Evolutionary conservation across 1,140 invertebrate genomes (phyloP).

Genomic region (Ephestia elutella): DNA sequence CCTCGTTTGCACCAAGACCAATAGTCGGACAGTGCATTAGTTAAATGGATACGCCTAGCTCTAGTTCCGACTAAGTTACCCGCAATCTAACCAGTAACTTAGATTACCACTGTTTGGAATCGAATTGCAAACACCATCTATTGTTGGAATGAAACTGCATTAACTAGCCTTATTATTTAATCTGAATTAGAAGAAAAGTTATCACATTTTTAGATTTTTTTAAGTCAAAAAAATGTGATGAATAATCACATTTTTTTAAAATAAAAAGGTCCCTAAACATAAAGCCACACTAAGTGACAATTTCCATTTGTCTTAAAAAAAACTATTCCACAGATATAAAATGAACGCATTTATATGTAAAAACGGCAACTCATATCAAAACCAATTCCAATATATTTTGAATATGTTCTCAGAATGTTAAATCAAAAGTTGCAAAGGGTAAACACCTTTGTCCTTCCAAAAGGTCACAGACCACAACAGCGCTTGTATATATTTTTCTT

Average conservation of each 20-base stretch:
- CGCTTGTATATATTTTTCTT: slow-evolving; percentile 2
- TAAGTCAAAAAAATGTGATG: no score
- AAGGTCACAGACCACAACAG: neutral
- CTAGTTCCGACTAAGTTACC: slow-evolving; percentile 57
- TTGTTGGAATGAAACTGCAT: slow-evolving; percentile 41
- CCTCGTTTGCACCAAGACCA: slow-evolving; percentile 66
- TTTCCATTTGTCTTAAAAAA: no score
- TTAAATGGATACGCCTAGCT: slow-evolving; percentile 65
- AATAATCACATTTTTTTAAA: no score
- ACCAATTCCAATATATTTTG: neutral
- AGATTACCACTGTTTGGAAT: slow-evolving; percentile 56
- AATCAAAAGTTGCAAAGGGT: neutral
- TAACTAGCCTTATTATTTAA: slow-evolving; percentile 14
- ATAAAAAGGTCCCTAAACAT: no score
- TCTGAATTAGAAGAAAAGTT: neutral
- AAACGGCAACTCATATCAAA: no score
- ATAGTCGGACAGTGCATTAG: slow-evolving; percentile 69
- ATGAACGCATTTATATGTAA: no score
- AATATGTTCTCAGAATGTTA: neutral
- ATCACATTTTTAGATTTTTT: no score
- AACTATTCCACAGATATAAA: no score
- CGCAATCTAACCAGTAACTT: slow-evolving; percentile 59
- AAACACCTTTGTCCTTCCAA: neutral
- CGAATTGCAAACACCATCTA: slow-evolving; percentile 52
- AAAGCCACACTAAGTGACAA: no score